Base-by-base conservation (phyloP, 2,888 invertebrate genomes). In the Gastracanthus pulcherrimus region DNA sequence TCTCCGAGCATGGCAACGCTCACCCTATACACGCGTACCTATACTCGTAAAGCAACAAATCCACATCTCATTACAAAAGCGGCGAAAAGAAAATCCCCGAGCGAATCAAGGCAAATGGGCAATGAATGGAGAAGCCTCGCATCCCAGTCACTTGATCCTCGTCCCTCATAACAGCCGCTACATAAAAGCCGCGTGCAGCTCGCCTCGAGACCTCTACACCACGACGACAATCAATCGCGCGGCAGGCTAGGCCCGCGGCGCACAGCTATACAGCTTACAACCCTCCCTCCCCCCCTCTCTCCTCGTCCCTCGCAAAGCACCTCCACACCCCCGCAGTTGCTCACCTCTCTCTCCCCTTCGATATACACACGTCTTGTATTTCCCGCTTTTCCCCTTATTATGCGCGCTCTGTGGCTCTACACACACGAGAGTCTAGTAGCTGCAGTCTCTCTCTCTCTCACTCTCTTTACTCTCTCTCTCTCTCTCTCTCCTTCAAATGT, bases 401-500 rank as follows among this genome's bases (percentile, higher is more conserved):
- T 3, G 23, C 51, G 19, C 51, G n/a, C 31, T 11, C 6, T 1
- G 0, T 23, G 62, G 26, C 38, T 36, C 64, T 66, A 66, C 2
- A 66, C n/a, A 55, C 51, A 5, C 51, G 5, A n/a, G n/a, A n/a
- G n/a, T n/a, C n/a, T n/a, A n/a, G n/a, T n/a, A n/a, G n/a, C n/a
- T n/a, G n/a, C n/a, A n/a, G n/a, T n/a, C 19, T 4, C 45, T 3
- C 5, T 13, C 13, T 23, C 9, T 9, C 64, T n/a, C 9, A 55
- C 51, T 66, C 13, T 66, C 66, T 55, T 72, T 66, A n/a, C n/a
- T n/a, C 19, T 4, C 45, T 3, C 5, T 13, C 13, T 23, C 9
- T 9, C 64, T n/a, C 9, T 64, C 51, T 66, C 13, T 66, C 66
- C 66, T 72, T 66, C 62, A 34, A 78, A 51, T 38, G 36, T 41